Percentiles rank a stretch among this genome's conserved stretches.
These are phyloP conservation scores for Agrochola lychnidis DNA, from an alignment of 2,888 invertebrate species.

Conservation along the genomic window DNA sequence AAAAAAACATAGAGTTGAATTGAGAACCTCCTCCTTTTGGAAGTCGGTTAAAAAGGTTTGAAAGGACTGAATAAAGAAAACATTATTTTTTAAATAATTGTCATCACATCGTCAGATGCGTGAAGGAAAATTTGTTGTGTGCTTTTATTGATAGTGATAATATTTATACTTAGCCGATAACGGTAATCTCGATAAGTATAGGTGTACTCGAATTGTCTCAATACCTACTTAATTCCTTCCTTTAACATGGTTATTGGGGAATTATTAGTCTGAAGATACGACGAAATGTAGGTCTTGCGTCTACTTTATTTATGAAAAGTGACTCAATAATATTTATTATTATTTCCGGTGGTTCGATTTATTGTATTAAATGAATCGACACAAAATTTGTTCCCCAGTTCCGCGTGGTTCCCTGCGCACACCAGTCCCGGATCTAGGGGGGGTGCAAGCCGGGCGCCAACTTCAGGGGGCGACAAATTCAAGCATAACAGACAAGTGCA, in stretches of 20 bases:
- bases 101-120: constrained; percentile 9
- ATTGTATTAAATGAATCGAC: constrained; percentile 13
- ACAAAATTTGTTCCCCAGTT: constrained; percentile 16
- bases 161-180: constrained; percentile 42
- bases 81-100: neutral
- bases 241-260: constrained; percentile 55
- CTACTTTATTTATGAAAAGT: constrained; percentile 16
- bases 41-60: no score
- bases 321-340: constrained; percentile 14
- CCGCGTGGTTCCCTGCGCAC: constrained; percentile 32
- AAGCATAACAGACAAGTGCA: no score
- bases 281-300: constrained; percentile 8
- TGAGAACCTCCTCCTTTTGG: no score
- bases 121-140: constrained; percentile 39
- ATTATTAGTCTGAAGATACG: constrained; percentile 40
- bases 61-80: neutral
- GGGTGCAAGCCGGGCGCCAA: no score
- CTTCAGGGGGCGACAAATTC: no score
- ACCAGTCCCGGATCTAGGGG: no score
- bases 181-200: constrained; percentile 36
- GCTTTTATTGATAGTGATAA: constrained; percentile 38
- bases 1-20: no score
- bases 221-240: constrained; percentile 25
- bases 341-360: constrained; percentile 16
- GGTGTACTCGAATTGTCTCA: constrained; percentile 24